phyloP scores from a whole-genome alignment of 2,113 vertebrate species.

The Oryzias woworae region DNA sequence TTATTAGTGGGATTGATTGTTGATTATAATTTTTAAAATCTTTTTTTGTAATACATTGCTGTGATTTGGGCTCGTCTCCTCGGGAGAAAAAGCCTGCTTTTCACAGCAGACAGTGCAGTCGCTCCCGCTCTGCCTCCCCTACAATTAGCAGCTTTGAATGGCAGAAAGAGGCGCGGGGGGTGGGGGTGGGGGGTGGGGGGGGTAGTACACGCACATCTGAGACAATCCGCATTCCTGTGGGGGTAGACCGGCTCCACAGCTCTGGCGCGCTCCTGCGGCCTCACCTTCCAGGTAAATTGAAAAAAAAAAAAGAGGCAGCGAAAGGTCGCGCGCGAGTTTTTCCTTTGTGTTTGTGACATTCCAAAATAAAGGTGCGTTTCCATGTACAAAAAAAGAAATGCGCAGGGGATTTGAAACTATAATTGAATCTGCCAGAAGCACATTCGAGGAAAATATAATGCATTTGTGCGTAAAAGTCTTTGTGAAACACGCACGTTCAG shows the following conservation, averaged over 20 bases:
- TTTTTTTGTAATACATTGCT: neutral
- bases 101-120: constrained; percentile 74
- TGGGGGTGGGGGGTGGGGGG: constrained; percentile 35
- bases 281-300: constrained; percentile 72
- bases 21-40: neutral
- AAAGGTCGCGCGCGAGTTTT: constrained; percentile 33
- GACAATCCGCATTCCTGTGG: constrained; percentile 95
- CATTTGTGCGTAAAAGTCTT: constrained; percentile 11
- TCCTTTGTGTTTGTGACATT: constrained; percentile 58
- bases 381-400: neutral
- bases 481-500: constrained; percentile 9
- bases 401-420: constrained; percentile 25
- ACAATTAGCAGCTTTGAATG: constrained; percentile 82
- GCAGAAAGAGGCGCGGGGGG: constrained; percentile 76
- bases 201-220: constrained; percentile 84
- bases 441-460: constrained; percentile 1
- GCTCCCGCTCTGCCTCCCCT: constrained; percentile 73
- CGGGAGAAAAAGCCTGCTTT: constrained; percentile 39
- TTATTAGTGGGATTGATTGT: too few species aligned
- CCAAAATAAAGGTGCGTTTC: constrained; percentile 35
- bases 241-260: constrained; percentile 88
- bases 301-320: constrained; percentile 15
- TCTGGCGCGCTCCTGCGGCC: constrained; percentile 83
- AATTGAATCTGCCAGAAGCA: constrained; percentile 40
- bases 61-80: constrained; percentile 35